Percentiles rank a stretch among this genome's conserved stretches.
phyloP scores from a whole-genome alignment of 2,888 invertebrate species.

The Noctua janthina region DNA sequence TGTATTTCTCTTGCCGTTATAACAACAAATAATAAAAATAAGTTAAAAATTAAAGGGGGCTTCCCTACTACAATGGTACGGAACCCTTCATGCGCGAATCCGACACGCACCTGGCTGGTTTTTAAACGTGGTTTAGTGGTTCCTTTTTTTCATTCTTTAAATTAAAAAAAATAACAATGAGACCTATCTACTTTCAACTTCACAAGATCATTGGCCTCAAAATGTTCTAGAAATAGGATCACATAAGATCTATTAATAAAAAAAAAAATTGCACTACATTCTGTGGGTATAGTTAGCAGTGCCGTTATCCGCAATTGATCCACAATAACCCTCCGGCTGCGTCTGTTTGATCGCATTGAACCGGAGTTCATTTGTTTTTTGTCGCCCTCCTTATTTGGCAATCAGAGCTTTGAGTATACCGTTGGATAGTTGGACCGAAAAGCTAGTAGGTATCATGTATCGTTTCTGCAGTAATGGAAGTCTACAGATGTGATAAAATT shows the following conservation, averaged over 20 bases:
- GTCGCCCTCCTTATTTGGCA: constrained; percentile 28
- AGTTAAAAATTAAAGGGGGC: too few relatives aligned
- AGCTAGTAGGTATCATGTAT: background rate
- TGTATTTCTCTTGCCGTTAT: too few relatives aligned
- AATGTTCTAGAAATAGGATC: constrained; percentile 3
- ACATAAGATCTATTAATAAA: background rate
- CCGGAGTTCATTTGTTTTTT: constrained; percentile 53
- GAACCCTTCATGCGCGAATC: too few relatives aligned
- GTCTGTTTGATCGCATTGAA: constrained; percentile 30
- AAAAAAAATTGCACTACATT: constrained; percentile 49
- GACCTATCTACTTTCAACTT: background rate
- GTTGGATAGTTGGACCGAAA: constrained; percentile 30
- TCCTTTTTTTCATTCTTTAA: background rate
- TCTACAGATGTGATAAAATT: background rate
- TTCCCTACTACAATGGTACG: too few relatives aligned
- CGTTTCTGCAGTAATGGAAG: background rate
- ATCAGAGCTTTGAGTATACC: constrained; percentile 42
- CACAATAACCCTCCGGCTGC: constrained; percentile 39
- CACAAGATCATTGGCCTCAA: constrained; percentile 50
- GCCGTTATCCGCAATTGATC: constrained; percentile 49
- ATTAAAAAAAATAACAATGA: background rate
- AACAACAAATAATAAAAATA: too few relatives aligned
- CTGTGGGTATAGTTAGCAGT: constrained; percentile 26
- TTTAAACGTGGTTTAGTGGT: background rate
- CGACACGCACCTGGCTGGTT: background rate